A percentile compares a stretch with the other conserved stretches of the same genome.
Evolutionary conservation across 2,113 vertebrate species (phyloP).

Genomic region (Podarcis raffonei): DNA sequence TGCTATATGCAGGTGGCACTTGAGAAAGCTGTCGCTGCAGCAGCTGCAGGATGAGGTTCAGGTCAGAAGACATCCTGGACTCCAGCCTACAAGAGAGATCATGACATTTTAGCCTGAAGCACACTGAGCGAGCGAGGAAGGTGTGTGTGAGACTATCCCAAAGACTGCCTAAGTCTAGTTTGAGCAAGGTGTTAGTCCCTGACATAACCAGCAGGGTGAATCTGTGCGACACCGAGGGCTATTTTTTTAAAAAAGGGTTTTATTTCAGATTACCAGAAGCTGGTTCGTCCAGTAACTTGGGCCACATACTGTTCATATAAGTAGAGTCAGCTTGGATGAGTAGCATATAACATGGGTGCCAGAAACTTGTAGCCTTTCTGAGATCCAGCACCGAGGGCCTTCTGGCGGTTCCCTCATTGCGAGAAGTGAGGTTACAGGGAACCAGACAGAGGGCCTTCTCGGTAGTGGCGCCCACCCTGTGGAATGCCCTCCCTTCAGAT

Average conservation of each 20-base stretch:
- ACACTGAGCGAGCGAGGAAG: neutral
- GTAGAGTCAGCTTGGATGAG: neutral
- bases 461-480: too few relatives aligned
- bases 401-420: too few relatives aligned
- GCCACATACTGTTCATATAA: neutral
- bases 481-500: too few relatives aligned
- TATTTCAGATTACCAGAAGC: neutral
- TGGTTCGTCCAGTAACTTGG: neutral
- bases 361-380: neutral
- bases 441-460: too few relatives aligned
- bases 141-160: neutral
- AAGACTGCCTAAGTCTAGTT: neutral
- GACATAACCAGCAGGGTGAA: slow-evolving; percentile 16
- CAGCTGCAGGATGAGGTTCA: slow-evolving; percentile 91
- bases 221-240: neutral
- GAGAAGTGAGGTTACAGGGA: too few relatives aligned
- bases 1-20: slow-evolving; percentile 84
- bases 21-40: slow-evolving; percentile 89
- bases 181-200: neutral
- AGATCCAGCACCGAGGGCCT: too few relatives aligned
- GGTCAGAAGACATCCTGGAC: slow-evolving; percentile 91
- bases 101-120: neutral
- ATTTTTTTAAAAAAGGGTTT: neutral
- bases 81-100: slow-evolving; percentile 83
- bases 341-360: neutral